A percentile compares a stretch with the other conserved stretches of the same genome.
phyloP scores from a whole-genome alignment of 1,140 invertebrate genomes.

The Melanaphis sacchari region DNA sequence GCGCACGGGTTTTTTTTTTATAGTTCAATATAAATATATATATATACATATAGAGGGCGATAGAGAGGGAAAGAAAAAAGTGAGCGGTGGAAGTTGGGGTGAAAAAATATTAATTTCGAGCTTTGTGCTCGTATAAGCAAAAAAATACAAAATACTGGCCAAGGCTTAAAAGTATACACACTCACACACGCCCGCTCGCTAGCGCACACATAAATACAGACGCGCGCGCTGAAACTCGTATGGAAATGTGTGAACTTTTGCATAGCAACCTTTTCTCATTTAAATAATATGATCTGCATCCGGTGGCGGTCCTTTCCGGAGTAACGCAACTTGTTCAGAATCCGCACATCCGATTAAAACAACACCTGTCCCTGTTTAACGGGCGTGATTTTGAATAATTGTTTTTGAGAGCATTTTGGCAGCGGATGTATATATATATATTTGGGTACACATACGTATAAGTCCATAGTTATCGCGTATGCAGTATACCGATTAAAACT shows the following conservation, averaged over 20 bases:
- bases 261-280: constrained; percentile 31
- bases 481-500: constrained; percentile 11
- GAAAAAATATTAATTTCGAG: constrained; percentile 56
- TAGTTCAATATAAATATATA: constrained; percentile 11
- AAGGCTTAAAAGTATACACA: constrained; percentile 15
- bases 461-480: neutral
- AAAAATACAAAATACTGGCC: constrained; percentile 38
- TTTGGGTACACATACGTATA: neutral
- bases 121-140: constrained; percentile 39
- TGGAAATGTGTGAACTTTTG: constrained; percentile 53
- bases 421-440: neutral
- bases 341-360: constrained; percentile 40
- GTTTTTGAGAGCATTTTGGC: constrained; percentile 7
- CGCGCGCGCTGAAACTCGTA: neutral
- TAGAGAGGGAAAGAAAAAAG: neutral
- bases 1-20: neutral
- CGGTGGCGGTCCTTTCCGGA: constrained; percentile 35
- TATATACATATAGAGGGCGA: neutral
- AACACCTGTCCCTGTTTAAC: constrained; percentile 42
- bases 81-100: neutral
- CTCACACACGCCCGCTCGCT: too few species aligned
- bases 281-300: constrained; percentile 48
- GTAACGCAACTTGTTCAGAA: constrained; percentile 30
- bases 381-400: constrained; percentile 51
- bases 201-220: too few species aligned